Evolutionary conservation across 2,888 invertebrate species (phyloP).

Genomic region (Drosophila neonasuta): DNA sequence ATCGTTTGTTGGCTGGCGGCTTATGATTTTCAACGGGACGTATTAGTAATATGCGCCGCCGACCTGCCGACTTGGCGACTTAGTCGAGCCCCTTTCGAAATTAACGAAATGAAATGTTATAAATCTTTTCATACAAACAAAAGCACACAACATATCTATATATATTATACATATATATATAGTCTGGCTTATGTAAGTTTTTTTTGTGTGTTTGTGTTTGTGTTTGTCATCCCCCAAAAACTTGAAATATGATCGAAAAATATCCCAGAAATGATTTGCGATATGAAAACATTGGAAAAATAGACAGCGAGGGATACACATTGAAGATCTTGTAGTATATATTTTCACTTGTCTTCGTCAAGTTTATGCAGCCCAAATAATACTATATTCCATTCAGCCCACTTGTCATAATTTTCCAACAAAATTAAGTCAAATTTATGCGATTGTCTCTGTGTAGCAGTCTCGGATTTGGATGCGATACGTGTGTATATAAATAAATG

Average conservation of each 20-base stretch:
- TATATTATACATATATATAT: constrained; percentile 15
- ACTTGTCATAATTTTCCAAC: constrained; percentile 75
- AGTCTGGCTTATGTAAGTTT: constrained; percentile 54
- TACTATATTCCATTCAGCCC: constrained; percentile 37
- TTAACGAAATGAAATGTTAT: constrained; percentile 70
- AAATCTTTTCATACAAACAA: constrained; percentile 55
- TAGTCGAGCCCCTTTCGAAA: constrained; percentile 61
- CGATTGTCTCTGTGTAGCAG: constrained; percentile 21
- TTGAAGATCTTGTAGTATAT: constrained; percentile 8
- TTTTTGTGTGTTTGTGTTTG: neutral
- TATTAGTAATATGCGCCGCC: constrained; percentile 67
- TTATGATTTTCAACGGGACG: constrained; percentile 78
- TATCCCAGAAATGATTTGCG: constrained; percentile 62
- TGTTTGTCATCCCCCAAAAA: constrained; percentile 34
- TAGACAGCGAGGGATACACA: constrained; percentile 9
- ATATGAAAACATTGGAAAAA: constrained; percentile 60
- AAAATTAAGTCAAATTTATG: constrained; percentile 71
- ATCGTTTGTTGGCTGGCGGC: constrained; percentile 62
- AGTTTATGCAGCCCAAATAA: constrained; percentile 29
- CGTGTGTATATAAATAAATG: constrained; percentile 58
- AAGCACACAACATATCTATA: constrained; percentile 1
- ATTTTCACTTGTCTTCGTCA: constrained; percentile 55
- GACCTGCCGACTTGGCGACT: constrained; percentile 26
- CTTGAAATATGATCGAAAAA: constrained; percentile 28
- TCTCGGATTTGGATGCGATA: constrained; percentile 60